These are phyloP conservation scores for Barypeithes pellucidus DNA, from an alignment of 2,888 invertebrate genomes.

Conservation along the genomic window DNA sequence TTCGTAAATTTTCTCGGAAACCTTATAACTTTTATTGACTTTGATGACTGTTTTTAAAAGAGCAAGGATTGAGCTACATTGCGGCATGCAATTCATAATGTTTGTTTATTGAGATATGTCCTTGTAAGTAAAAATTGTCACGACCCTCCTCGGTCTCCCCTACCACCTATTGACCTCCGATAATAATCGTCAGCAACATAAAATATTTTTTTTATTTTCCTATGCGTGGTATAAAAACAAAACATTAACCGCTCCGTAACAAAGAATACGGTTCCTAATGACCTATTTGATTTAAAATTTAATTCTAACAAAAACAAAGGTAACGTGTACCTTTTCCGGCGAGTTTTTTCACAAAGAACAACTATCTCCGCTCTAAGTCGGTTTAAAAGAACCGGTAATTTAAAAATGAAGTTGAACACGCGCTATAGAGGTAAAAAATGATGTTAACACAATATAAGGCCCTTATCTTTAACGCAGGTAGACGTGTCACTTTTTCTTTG, in stretches of 20 bases:
- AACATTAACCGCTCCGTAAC: neutral
- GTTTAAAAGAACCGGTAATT: conserved; percentile 47
- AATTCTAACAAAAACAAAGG: conserved; percentile 39
- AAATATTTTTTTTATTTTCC: neutral
- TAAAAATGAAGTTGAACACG: conserved; percentile 55
- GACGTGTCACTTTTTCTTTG: conserved; percentile 49
- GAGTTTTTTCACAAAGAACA: conserved; percentile 39
- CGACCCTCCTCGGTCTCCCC: no score
- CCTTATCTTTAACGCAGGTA: conserved; percentile 55
- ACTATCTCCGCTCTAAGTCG: neutral
- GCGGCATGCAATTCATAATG: no score
- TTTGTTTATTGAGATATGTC: no score
- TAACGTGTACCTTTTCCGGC: neutral
- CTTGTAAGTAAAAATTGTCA: no score
- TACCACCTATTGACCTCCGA: no score
- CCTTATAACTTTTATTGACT: no score
- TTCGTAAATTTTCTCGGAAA: no score
- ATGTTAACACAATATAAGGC: conserved; percentile 54
- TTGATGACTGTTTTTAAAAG: no score
- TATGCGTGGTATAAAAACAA: neutral
- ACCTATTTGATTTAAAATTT: conserved; percentile 6
- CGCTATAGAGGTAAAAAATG: conserved; percentile 49
- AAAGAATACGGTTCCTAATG: neutral
- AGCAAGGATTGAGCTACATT: no score
- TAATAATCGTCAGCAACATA: no score